A percentile compares a stretch with the other conserved stretches of the same genome.
These are phyloP conservation scores for Agrochola litura DNA, from an alignment of 2,888 invertebrate species.

Conservation along the genomic window DNA sequence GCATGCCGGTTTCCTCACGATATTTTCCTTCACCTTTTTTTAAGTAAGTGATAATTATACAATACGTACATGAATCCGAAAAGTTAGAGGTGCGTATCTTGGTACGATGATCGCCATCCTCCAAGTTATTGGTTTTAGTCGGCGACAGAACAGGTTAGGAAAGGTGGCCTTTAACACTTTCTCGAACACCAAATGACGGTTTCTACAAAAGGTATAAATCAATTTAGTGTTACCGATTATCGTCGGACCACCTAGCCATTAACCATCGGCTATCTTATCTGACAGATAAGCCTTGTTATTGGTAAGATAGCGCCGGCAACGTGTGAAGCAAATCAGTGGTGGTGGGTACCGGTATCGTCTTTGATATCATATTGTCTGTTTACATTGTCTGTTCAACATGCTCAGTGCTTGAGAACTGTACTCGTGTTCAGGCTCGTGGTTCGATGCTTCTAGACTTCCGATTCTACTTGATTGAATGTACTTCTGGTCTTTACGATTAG, in stretches of 20 bases:
- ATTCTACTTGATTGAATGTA: neutral
- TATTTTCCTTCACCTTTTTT: no score
- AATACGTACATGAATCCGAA: no score
- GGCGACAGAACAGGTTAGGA: neutral
- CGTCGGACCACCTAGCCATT: constrained; percentile 35
- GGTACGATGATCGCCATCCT: neutral
- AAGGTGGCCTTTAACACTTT: neutral
- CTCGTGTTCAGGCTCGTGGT: constrained; percentile 1
- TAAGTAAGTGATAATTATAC: no score
- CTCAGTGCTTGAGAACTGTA: neutral
- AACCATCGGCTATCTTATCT: constrained; percentile 43
- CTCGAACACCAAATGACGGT: neutral
- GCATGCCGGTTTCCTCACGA: no score
- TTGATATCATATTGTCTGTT: constrained; percentile 35
- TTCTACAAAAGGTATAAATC: constrained; percentile 16
- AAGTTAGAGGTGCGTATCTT: no score
- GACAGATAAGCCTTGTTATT: constrained; percentile 24
- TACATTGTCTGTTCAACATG: constrained; percentile 12
- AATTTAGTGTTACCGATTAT: constrained; percentile 16
- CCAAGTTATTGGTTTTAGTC: neutral
- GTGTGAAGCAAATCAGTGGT: constrained; percentile 47
- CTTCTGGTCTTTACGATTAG: neutral
- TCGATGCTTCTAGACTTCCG: neutral
- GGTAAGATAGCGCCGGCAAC: constrained; percentile 26
- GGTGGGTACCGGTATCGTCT: constrained; percentile 11